Base-by-base conservation (phyloP, 1,140 invertebrate species). In the Tachypleus tridentatus region DNA sequence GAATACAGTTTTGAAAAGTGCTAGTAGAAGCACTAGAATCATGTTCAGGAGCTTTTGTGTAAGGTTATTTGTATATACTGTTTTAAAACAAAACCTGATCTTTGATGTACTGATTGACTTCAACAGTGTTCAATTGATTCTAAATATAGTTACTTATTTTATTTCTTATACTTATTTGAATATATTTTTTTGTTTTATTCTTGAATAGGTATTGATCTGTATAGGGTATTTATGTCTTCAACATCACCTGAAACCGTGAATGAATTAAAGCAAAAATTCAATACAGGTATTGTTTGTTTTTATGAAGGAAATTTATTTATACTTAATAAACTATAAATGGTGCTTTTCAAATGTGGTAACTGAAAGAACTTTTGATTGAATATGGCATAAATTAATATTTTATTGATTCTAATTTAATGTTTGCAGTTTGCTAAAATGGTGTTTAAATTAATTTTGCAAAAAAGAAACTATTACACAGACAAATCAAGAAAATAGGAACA, bases 201-300 rank as follows among this genome's bases (percentile, higher is more conserved):
- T 62, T 5, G 47, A 47, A 76, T 74, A 68, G 79, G 82, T 71
- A 72, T 85, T 60, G 84, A 86, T 77, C 76, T 86, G 52, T 86
- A 86, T 72, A 83, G 81, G 76, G 76, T 87, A 9, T 89, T 88
- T 73, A 79, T 83, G 70, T 82, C 82, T 67, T 83, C 83, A 70
- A 80, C 84, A 53, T 79, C 81, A 49, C 78, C 82, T 67, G 84
- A 87, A 68, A 80, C 84, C 69, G 78, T 85, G 7, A 77, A 81
- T 70, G 80, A 83, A 70, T 76, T 88, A 61, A 80, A 83, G 69
- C 80, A 83, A 69, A 80, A 81, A 68, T 80, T 88, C 70, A 85
- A 85, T 74, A 80, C 82, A 74, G 82, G 84, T 85, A 74, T 74
- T 73, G 29, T 29, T 29, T 29, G 0, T 29, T 9, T 51, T 48